A percentile compares a stretch with the other conserved stretches of the same genome.
Evolutionary conservation across 2,797 vertebrate species (phyloP).

Genomic region (Ataeniobius toweri): DNA sequence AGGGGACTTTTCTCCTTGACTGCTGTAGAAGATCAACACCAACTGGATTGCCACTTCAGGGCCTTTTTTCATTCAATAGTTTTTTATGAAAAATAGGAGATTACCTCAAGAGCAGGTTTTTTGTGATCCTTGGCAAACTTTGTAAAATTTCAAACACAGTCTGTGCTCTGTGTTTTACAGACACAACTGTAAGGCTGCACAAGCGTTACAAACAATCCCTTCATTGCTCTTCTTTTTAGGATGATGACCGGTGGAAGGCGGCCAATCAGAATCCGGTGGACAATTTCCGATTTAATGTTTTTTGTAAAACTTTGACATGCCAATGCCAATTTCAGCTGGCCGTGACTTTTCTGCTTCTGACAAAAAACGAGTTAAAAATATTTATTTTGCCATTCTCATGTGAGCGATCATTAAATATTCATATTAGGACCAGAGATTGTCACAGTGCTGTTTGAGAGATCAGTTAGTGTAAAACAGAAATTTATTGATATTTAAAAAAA

Average conservation of each 20-base stretch:
- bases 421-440: too few species aligned
- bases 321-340: neutral
- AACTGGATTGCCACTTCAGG: neutral
- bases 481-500: too few species aligned
- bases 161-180: neutral
- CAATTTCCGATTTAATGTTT: neutral
- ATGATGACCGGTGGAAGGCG: too few species aligned
- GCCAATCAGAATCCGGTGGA: neutral
- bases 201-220: neutral
- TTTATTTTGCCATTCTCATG: too few species aligned
- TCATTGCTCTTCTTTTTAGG: too few species aligned
- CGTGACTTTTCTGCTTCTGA: neutral
- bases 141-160: neutral
- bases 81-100: neutral
- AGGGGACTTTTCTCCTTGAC: slow-evolving; percentile 9
- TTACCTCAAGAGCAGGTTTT: neutral
- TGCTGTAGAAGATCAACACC: slow-evolving; percentile 3
- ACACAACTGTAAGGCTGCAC: too few species aligned
- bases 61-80: neutral
- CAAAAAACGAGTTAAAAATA: too few species aligned
- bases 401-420: too few species aligned
- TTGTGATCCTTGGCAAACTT: neutral
- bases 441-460: too few species aligned
- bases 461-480: too few species aligned
- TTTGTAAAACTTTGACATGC: neutral